A percentile compares a stretch with the other conserved stretches of the same genome.
These are phyloP conservation scores for Mesocentrotus franciscanus DNA, from an alignment of 53 echinoderm and acorn worm genomes.

Conservation along the genomic window DNA sequence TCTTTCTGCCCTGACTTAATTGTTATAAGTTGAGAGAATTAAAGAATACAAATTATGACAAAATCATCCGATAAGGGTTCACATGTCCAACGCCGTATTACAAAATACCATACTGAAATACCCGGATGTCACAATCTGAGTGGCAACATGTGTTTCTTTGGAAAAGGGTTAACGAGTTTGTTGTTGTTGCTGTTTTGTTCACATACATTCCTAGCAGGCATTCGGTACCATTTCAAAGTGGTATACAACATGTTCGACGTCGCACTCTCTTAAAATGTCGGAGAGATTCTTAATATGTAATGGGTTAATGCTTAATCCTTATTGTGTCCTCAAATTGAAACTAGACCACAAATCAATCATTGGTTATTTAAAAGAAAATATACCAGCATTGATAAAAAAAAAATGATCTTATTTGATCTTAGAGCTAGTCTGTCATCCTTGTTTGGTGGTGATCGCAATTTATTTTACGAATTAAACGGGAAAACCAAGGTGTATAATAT, in stretches of 20 bases:
- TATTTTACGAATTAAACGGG: neutral
- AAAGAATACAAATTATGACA: no score
- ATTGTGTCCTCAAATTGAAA: neutral
- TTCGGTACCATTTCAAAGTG: neutral
- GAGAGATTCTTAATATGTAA: neutral
- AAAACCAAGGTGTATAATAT: neutral
- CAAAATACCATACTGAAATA: no score
- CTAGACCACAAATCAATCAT: neutral
- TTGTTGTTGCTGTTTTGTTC: neutral
- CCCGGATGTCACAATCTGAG: no score
- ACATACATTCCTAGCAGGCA: neutral
- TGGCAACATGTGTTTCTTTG: no score
- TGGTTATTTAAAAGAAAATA: neutral
- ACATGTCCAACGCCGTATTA: no score
- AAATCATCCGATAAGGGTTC: no score
- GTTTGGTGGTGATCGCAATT: neutral
- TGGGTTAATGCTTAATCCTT: neutral
- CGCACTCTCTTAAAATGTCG: neutral
- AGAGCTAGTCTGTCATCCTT: constrained; percentile 39
- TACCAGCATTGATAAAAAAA: neutral
- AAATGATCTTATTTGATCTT: neutral
- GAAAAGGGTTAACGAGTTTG: no score
- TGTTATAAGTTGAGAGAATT: no score
- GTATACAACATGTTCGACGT: neutral
- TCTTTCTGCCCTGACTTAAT: no score